A percentile compares a stretch with the other conserved stretches of the same genome.
Conservation (phyloP, 1,140 invertebrate genomes). For the Drosophila chauvacae region DNA sequence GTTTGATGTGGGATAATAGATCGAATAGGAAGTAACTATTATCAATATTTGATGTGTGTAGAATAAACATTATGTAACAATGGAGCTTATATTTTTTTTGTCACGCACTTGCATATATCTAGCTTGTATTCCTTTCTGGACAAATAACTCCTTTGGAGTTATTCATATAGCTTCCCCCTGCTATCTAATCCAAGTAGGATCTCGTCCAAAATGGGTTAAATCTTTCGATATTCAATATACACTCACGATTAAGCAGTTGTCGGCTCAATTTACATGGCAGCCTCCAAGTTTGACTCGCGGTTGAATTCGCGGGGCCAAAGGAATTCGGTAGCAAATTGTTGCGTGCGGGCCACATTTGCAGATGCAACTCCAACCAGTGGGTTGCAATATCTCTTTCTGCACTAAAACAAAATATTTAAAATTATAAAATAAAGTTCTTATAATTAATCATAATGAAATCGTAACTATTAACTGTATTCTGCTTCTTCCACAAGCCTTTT, state of each 20-base stretch:
- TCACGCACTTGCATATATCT: neutral
- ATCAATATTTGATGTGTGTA: neutral
- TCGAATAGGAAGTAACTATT: neutral
- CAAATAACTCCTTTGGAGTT: neutral
- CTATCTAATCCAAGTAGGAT: neutral
- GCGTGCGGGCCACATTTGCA: slow-evolving; percentile 78
- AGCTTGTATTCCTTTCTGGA: too few relatives aligned
- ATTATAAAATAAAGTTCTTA: neutral
- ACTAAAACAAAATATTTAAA: neutral
- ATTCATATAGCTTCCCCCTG: too few relatives aligned
- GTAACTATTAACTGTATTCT: neutral
- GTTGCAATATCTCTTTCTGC: slow-evolving; percentile 59
- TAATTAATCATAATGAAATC: neutral
- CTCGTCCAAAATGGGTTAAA: slow-evolving; percentile 28
- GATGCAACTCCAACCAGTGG: slow-evolving; percentile 33
- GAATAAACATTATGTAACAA: neutral
- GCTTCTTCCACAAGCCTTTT: too few relatives aligned
- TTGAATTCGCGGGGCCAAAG: slow-evolving; percentile 25
- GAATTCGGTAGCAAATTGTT: slow-evolving; percentile 84
- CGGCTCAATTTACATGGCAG: slow-evolving; percentile 66
- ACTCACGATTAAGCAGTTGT: slow-evolving; percentile 81
- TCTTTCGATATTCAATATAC: slow-evolving; percentile 45
- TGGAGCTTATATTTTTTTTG: neutral
- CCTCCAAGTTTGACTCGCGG: slow-evolving; percentile 39
- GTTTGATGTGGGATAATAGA: neutral